Evolutionary conservation across 2,888 invertebrate genomes (phyloP), one percentile per base, ranked within the genome.

Genomic region (Euphydryas editha): DNA sequence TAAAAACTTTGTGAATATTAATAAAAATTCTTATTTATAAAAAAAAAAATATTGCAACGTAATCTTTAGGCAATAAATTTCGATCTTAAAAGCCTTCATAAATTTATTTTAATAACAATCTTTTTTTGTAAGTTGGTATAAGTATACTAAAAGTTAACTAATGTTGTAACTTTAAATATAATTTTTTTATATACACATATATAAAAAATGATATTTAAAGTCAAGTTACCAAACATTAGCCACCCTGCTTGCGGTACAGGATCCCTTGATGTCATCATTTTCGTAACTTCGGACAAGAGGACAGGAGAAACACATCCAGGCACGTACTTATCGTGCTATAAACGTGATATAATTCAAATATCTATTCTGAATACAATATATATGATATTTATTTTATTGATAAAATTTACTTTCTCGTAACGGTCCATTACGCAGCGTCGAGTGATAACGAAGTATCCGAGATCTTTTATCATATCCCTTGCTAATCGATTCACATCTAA

Each of bases 351-450:
- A 8, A n/a, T 51, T 61, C 36, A 58, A n/a, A 58, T 15, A 42
- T n/a, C 44, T n/a, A 58, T 24, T 24, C 6, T 7, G 1, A 7
- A 24, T 24, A 49, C 36, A 10, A 17, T 17, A 30, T 13, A 4
- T 39, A 39, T 39, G 24, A 30, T 51, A n/a, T 8, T 30, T 30
- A n/a, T 54, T 36, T 36, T 36, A 54, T 36, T 8, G 36, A 36
- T 20, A 20, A 65, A 49, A 63, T 36, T 67, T 78, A 90, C 92
- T 83, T 82, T 88, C 72, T 90, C 87, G 68, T 87, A 90, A 15
- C 84, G 82, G 77, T 92, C 91, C 83, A 92, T 84, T 66, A 92
- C 83, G 73, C 79, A 84, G 11, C 86, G 84, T 15, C 92, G 85
- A 36, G 90, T 90, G 69, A 92, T 86, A 24, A 88, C 87, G 66